A percentile compares a stretch with the other conserved stretches of the same genome.
These are phyloP conservation scores for Papilio demoleus DNA, from an alignment of 2,888 invertebrate species.

Conservation along the genomic window DNA sequence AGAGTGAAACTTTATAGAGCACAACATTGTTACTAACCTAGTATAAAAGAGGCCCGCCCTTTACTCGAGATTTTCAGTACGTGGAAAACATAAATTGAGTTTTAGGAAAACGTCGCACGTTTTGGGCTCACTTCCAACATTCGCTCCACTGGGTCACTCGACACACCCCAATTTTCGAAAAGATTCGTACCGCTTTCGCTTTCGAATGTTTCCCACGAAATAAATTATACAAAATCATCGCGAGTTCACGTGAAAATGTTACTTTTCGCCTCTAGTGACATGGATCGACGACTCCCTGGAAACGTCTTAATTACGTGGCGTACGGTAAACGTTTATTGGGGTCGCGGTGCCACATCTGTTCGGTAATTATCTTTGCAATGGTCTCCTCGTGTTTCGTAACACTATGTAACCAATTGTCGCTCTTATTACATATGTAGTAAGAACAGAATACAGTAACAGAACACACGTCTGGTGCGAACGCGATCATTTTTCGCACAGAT, in stretches of 20 bases:
- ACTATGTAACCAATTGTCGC: constrained; percentile 48
- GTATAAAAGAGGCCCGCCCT: constrained; percentile 9
- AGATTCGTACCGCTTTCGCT: constrained; percentile 25
- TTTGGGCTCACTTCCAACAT: constrained; percentile 42
- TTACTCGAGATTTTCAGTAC: constrained; percentile 39
- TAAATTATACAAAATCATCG: constrained; percentile 58
- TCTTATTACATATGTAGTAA: constrained; percentile 51
- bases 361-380: constrained; percentile 55
- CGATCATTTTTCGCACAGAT: constrained; percentile 46
- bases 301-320: constrained; percentile 62
- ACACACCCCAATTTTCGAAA: constrained; percentile 43
- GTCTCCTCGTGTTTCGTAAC: constrained; percentile 46
- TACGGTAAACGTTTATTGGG: constrained; percentile 56
- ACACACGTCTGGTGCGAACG: constrained; percentile 40
- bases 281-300: constrained; percentile 54
- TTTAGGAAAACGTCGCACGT: constrained; percentile 40
- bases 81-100: constrained; percentile 43
- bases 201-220: constrained; percentile 52
- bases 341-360: constrained; percentile 69
- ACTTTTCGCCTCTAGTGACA: constrained; percentile 60
- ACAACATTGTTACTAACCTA: constrained; percentile 8
- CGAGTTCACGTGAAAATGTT: constrained; percentile 53
- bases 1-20: background rate
- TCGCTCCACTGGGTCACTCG: constrained; percentile 42
- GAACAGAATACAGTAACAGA: constrained; percentile 39